Evolutionary conservation across 2,113 vertebrate species (phyloP), one percentile per base, ranked within the genome.

Genomic region (Hassar affinis): DNA sequence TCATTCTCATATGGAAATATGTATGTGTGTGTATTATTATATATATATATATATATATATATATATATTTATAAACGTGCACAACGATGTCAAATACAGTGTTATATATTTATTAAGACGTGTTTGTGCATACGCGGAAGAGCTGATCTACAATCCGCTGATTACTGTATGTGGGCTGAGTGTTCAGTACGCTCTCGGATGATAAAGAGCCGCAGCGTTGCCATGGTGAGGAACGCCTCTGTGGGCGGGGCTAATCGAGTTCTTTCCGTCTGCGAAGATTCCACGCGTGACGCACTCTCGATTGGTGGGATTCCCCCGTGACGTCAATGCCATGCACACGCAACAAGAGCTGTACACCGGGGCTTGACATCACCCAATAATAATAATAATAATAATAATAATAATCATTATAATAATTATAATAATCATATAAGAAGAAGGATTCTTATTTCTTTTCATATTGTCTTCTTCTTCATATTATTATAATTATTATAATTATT

Each of bases 261-360:
- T 81, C 51, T 83, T 84, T 86, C 88, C 84, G 82, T 85, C 18
- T 52, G 47, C 18, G 59, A 82, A 84, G 78, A 82, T 85, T 85
- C 81, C 78, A 56, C 51, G 64, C 61, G 85, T 89, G 86, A 89
- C 86, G 88, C 88, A 87, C 64, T 45, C 80, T 30, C 8, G 45
- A 75, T 75, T 71, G 75, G 75, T 85, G 88, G 86, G 86, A 86
- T 89, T 89, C 86, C 88, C 86, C 75, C 56, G n/a, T 79, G 77
- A 84, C 69, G 83, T 79, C 77, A 79, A 74, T 59, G 33, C 27
- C 47, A 25, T n/a, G 47, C 76, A 45, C 42, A 47, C 25, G 69
- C 76, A 12, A 8, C 25, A 8, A 54, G 9, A 18, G 30, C 74
- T 12, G 74, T 35, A 22, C 27, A 33, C 51, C 52, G 27, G 17